Conservation (phyloP, 2,113 vertebrate genomes). For the Gasterosteus aculeatus region DNA sequence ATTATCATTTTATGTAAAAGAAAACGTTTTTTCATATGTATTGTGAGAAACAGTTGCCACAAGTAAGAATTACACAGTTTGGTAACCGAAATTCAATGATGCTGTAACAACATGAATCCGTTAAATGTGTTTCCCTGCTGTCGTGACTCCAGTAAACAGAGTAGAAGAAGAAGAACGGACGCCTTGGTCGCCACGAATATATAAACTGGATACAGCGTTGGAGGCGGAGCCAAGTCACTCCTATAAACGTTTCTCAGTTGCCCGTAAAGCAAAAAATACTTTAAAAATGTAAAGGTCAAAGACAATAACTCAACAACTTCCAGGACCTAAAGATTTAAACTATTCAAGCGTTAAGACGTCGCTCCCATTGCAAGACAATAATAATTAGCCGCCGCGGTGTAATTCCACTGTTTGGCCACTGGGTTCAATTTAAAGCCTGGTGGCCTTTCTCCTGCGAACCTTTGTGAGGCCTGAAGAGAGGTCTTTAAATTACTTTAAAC, state of each 20-base stretch:
- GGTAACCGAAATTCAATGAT: not conserved
- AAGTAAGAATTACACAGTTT: not conserved
- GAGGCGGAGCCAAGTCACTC: not conserved
- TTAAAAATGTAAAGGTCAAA: not conserved
- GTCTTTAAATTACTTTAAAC: too few species aligned
- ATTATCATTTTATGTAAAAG: not conserved
- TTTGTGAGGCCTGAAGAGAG: too few species aligned
- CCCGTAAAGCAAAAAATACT: not conserved
- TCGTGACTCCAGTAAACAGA: not conserved
- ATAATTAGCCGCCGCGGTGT: too few species aligned
- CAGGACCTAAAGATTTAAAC: not conserved
- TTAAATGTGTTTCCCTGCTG: not conserved
- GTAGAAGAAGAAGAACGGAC: not conserved
- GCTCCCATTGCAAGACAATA: not conserved
- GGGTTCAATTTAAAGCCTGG: too few species aligned
- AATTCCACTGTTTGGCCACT: too few species aligned
- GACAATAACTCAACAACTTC: not conserved
- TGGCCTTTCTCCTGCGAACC: too few species aligned
- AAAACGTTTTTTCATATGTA: not conserved
- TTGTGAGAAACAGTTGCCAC: not conserved
- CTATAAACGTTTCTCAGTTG: not conserved
- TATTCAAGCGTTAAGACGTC: not conserved
- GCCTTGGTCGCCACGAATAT: not conserved
- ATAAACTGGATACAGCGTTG: not conserved
- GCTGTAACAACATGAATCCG: not conserved